These are phyloP conservation scores for Alexandromys fortis DNA, from an alignment of 2,113 vertebrate species.

Conservation along the genomic window DNA sequence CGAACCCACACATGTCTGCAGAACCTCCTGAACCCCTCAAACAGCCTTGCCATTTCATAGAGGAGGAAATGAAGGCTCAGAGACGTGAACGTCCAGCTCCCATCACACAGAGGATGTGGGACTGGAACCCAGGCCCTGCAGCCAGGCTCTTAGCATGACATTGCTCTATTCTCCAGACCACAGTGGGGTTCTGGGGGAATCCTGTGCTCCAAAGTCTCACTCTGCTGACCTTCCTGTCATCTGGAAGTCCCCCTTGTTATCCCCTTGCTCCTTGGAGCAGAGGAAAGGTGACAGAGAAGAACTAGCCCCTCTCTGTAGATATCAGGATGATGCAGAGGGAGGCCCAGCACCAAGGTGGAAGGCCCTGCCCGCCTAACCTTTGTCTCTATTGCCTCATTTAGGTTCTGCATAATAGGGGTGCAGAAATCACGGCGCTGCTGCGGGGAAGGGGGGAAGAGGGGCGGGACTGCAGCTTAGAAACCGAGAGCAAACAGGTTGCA, in stretches of 20 bases:
- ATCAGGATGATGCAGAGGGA: background rate
- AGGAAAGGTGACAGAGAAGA: background rate
- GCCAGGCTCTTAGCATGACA: rapidly evolving
- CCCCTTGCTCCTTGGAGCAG: background rate
- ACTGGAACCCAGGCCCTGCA: background rate
- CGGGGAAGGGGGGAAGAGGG: background rate
- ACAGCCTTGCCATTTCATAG: background rate
- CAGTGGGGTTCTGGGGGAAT: conserved; percentile 29
- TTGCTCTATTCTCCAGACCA: rapidly evolving
- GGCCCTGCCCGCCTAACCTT: background rate
- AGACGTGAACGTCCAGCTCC: background rate
- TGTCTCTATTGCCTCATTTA: background rate
- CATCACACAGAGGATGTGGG: background rate
- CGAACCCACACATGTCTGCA: background rate
- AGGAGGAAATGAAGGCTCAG: background rate
- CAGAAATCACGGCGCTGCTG: background rate
- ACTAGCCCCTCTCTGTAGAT: background rate
- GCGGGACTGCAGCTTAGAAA: background rate
- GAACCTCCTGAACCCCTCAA: background rate
- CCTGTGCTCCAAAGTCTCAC: background rate
- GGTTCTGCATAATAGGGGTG: rapidly evolving
- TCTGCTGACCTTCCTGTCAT: background rate
- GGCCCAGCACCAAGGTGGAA: background rate
- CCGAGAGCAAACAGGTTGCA: too few relatives aligned
- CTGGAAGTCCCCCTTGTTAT: conserved; percentile 30